These are phyloP conservation scores for Sternotherus odoratus DNA, from an alignment of 2,797 vertebrate genomes.

Conservation along the genomic window DNA sequence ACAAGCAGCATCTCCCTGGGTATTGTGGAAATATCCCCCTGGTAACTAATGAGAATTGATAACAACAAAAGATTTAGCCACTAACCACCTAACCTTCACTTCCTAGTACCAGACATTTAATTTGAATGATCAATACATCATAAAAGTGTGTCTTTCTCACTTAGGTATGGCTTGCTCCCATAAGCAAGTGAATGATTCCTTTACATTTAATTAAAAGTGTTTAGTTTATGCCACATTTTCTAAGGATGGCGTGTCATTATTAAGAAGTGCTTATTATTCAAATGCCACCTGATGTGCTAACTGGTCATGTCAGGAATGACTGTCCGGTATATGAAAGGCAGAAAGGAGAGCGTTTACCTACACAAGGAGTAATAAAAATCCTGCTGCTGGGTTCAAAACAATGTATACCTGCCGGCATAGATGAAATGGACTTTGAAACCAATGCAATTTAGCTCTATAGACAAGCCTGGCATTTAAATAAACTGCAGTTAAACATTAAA, in stretches of 20 bases:
- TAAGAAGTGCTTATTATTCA: constrained; percentile 6
- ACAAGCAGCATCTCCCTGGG: background rate
- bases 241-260: background rate
- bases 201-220: background rate
- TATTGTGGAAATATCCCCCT: background rate
- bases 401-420: background rate
- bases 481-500: background rate
- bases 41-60: background rate
- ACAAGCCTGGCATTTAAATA: constrained; percentile 32
- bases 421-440: background rate
- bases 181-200: background rate
- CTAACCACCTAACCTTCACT: constrained; percentile 2
- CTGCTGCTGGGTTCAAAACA: background rate
- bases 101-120: background rate
- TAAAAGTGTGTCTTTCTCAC: background rate
- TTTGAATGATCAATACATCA: constrained; percentile 35
- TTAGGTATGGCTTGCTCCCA: background rate
- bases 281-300: constrained; percentile 12
- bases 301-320: background rate
- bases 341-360: background rate
- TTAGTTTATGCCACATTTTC: constrained; percentile 27
- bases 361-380: background rate
- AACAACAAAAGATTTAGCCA: background rate
- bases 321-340: background rate
- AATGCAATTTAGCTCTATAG: background rate